Percentiles rank a stretch among this genome's conserved stretches.
Evolutionary conservation across 2,113 vertebrate species (phyloP).

Genomic region (Glaucidium brasilianum): DNA sequence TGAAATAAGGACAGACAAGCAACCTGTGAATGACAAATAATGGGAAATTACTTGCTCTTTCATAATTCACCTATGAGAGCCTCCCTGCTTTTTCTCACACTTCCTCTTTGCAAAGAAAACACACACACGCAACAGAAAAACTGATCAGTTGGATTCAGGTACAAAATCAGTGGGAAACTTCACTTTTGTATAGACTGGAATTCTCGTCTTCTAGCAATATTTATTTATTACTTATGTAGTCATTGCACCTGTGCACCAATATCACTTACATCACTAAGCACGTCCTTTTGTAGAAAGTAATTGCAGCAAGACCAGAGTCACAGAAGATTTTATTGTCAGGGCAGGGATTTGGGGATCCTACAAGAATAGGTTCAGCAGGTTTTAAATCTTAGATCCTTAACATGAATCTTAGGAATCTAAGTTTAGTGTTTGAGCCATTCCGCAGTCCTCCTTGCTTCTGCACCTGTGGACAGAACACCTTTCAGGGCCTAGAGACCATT

Average conservation of each 20-base stretch:
- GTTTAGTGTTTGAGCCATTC: fast-evolving
- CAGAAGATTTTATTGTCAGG: neutral
- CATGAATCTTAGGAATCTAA: neutral
- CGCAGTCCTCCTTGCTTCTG: neutral
- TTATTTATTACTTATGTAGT: neutral
- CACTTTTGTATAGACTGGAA: neutral
- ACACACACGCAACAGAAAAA: fast-evolving
- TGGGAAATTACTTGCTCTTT: neutral
- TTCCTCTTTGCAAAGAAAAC: neutral
- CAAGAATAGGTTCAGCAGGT: neutral
- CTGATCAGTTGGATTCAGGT: neutral
- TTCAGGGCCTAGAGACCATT: neutral
- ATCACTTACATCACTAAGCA: neutral
- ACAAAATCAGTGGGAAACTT: neutral
- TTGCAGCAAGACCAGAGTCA: neutral
- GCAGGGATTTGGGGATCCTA: neutral
- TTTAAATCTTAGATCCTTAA: neutral
- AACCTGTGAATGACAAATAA: neutral
- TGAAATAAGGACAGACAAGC: neutral
- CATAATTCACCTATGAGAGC: neutral
- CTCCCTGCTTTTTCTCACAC: neutral
- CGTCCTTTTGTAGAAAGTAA: neutral
- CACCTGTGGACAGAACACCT: neutral
- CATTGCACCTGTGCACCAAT: neutral
- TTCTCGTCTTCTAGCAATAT: neutral